Base-by-base conservation (phyloP, 2,797 vertebrate species). In the Acipenser oxyrinchus region DNA sequence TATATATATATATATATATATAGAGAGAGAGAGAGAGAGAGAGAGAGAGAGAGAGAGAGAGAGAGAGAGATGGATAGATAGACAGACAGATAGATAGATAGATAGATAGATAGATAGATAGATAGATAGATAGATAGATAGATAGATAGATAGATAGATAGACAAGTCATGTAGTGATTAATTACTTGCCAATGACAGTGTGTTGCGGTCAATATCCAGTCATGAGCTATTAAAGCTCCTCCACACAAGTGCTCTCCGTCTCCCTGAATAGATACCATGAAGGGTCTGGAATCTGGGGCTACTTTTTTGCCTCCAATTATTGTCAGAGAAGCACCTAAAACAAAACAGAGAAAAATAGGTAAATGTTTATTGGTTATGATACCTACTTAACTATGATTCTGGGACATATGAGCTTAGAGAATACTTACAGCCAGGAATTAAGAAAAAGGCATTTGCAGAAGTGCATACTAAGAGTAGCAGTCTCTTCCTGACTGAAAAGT, bases 121-220 rank as follows among this genome's bases (percentile, higher is more conserved):
- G 37, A 37, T 1, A 37, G 37, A 37, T 1, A 37, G 4, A 37
- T 1, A 37, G 37, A 37, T 1, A 37, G 37, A 37, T 0, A 37
- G 4, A 37, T 1, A 37, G 37, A 37, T 18, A 37, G 37, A 37
- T 4, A 37, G 4, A 37, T 4, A 37, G 37, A 37, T 4, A 37
- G 1, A 18, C 18, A 5, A 37, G 37, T 37, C 37, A 37, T 37
- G 37, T 37, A 37, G 37, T 37, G 37, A 37, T 37, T 37, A 37
- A 37, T 0, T 37, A 37, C 37, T 37, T 37, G 37, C 37, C 37
- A 5, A 37, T 37, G 37, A 52, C 86, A 88, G 72, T 87, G 87
- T 3, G 86, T 86, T 50, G 86, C 85, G 13, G 85, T 87, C 69
- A 88, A 73, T 63, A 88, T 80, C 86, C 86, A 88, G 12, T 12